Percentiles rank a stretch among this genome's conserved stretches.
Evolutionary conservation across 2,888 invertebrate genomes (phyloP).

Genomic region (Drosophila koepferae): DNA sequence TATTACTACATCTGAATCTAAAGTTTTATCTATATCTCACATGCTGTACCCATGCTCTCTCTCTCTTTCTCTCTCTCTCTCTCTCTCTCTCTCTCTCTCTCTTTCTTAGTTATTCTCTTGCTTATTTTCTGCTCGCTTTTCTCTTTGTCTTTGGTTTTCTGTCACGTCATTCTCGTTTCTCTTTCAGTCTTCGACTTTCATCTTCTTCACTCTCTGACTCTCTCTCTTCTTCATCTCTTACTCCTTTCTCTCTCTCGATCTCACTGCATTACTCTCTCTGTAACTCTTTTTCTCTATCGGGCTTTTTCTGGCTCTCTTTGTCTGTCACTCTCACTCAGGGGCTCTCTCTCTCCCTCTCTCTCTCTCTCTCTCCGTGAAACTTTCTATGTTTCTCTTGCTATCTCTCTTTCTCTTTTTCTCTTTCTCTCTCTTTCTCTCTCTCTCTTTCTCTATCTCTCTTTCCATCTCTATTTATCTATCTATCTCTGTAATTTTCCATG

Average conservation of each 20-base stretch:
- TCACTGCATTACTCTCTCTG: neutral
- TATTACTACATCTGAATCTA: no score
- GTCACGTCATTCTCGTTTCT: neutral
- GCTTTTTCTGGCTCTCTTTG: neutral
- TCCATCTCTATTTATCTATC: neutral
- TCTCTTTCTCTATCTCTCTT: neutral
- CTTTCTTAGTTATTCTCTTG: neutral
- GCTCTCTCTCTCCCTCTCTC: no score
- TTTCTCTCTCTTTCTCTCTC: neutral
- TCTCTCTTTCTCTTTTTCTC: neutral
- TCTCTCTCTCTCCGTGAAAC: no score
- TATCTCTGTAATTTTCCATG: neutral
- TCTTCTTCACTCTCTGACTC: neutral
- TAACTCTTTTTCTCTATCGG: neutral
- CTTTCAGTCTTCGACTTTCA: no score
- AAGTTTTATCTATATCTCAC: no score
- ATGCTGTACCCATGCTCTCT: no score
- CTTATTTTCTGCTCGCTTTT: neutral
- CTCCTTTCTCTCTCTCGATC: neutral
- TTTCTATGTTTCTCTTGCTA: neutral
- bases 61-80: neutral
- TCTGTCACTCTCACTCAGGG: no score
- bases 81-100: neutral
- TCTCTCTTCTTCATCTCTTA: neutral
- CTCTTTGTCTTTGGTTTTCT: neutral